Conservation (phyloP, 2,113 vertebrate species). For the Myrmecophaga tridactyla region DNA sequence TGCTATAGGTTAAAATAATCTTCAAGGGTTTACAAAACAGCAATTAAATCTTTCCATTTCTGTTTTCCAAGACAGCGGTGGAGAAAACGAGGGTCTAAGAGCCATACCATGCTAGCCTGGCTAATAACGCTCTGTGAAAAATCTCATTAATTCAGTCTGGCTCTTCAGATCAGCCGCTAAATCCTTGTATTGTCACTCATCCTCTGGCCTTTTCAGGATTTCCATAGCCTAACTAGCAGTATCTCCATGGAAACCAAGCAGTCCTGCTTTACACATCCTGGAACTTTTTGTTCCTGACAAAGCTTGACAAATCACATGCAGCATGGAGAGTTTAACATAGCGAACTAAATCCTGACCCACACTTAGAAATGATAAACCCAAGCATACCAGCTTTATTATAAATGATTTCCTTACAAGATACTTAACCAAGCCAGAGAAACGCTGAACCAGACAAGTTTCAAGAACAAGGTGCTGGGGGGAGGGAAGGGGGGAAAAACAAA, state of each 20-base stretch:
- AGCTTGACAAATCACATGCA: slow-evolving; percentile 98
- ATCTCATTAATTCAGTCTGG: slow-evolving; percentile 99
- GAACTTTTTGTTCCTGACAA: slow-evolving; percentile 96
- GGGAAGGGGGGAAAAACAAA: neutral
- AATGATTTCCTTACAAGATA: slow-evolving; percentile 88
- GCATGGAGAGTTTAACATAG: slow-evolving; percentile 93
- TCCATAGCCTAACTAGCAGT: slow-evolving; percentile 94
- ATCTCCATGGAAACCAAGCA: slow-evolving; percentile 97
- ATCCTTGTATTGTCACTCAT: slow-evolving; percentile 99
- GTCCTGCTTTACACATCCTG: slow-evolving; percentile 93
- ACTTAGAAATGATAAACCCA: slow-evolving; percentile 90
- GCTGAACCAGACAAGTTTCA: slow-evolving; percentile 78
- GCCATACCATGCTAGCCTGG: slow-evolving; percentile 86
- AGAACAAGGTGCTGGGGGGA: slow-evolving; percentile 56
- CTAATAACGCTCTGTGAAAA: slow-evolving; percentile 97
- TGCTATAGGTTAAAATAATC: slow-evolving; percentile 85
- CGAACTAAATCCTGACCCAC: slow-evolving; percentile 91
- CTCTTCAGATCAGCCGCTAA: slow-evolving; percentile 95
- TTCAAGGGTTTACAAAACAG: slow-evolving; percentile 83
- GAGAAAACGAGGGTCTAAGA: slow-evolving; percentile 83
- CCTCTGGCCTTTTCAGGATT: slow-evolving; percentile 93
- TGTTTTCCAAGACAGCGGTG: slow-evolving; percentile 89
- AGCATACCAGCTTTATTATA: slow-evolving; percentile 88
- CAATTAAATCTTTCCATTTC: slow-evolving; percentile 89
- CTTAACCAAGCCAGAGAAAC: slow-evolving; percentile 83